Conservation (phyloP, 2,888 invertebrate species). For the Keiferia lycopersicella region DNA sequence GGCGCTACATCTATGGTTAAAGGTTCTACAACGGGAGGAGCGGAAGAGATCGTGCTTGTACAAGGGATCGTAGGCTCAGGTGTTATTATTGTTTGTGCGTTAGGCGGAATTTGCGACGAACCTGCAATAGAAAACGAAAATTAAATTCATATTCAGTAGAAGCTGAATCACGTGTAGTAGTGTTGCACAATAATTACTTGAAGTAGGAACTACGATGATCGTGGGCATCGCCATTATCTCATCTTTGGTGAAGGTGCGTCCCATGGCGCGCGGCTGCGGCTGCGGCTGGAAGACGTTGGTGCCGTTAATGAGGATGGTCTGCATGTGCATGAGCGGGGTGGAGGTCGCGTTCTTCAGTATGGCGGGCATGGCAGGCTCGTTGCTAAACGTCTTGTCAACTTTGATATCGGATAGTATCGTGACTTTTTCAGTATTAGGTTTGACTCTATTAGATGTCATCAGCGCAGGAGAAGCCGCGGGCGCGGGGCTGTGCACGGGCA, state of each 20-base stretch:
- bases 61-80: slow-evolving; percentile 37
- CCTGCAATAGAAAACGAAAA: slow-evolving; percentile 41
- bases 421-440: slow-evolving; percentile 53
- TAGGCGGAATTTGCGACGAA: slow-evolving; percentile 39
- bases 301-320: slow-evolving; percentile 67
- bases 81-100: slow-evolving; percentile 36
- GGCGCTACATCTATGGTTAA: slow-evolving; percentile 36
- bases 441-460: slow-evolving; percentile 19
- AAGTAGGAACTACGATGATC: slow-evolving; percentile 64
- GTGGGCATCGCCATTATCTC: slow-evolving; percentile 81
- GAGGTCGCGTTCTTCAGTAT: slow-evolving; percentile 53
- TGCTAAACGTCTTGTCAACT: slow-evolving; percentile 53
- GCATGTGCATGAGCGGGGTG: slow-evolving; percentile 60
- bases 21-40: slow-evolving; percentile 31
- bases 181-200: slow-evolving; percentile 51
- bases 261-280: slow-evolving; percentile 35
- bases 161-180: slow-evolving; percentile 17
- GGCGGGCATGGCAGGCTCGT: slow-evolving; percentile 42
- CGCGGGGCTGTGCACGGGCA: neutral
- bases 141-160: neutral
- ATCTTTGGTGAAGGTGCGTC: slow-evolving; percentile 59
- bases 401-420: slow-evolving; percentile 70
- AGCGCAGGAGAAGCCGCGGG: neutral
- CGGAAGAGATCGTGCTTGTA: slow-evolving; percentile 33
- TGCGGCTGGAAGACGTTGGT: slow-evolving; percentile 61